Evolutionary conservation across 2,888 invertebrate genomes (phyloP).

Genomic region (Andrena hattorfiana): DNA sequence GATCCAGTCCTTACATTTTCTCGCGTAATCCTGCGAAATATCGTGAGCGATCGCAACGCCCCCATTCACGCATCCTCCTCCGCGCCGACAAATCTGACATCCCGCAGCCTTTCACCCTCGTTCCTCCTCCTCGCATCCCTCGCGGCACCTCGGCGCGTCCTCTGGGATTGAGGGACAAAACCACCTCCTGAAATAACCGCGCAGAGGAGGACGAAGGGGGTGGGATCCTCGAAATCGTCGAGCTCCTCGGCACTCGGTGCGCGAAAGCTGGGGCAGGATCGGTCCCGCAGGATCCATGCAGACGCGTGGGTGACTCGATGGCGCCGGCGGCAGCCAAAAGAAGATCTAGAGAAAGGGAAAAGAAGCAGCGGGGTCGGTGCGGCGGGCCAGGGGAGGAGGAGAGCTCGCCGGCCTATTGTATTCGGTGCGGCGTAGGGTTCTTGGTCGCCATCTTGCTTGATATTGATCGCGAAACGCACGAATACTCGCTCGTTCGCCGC

Average conservation of each 20-base stretch:
- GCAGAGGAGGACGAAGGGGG: not conserved
- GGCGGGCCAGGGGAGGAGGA: constrained; percentile 46
- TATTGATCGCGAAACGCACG: constrained; percentile 84
- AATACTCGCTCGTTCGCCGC: constrained; percentile 77
- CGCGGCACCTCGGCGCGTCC: not conserved
- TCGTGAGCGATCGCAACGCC: not conserved
- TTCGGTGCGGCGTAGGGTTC: constrained; percentile 82
- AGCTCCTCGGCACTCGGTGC: not conserved
- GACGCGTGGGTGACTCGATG: constrained; percentile 48
- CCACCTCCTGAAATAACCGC: not conserved
- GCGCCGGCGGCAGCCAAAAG: constrained; percentile 55
- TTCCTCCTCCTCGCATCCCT: not conserved
- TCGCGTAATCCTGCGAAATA: too few relatives aligned
- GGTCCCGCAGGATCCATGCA: constrained; percentile 18
- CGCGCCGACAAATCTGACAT: not conserved
- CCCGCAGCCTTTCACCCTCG: not conserved
- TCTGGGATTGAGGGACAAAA: not conserved
- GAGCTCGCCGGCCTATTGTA: constrained; percentile 80
- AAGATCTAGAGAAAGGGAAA: constrained; percentile 56
- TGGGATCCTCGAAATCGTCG: constrained; percentile 13
- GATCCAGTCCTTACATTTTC: too few relatives aligned
- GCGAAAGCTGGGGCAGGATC: constrained; percentile 6
- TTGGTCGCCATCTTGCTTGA: constrained; percentile 85
- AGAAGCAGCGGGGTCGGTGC: constrained; percentile 55
- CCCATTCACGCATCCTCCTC: not conserved